phyloP scores from a whole-genome alignment of 2,113 vertebrate genomes.

The Xenopus tropicalis region UCB_Xtro_10.0 CM004447.2:143726001-143726500 shows the following conservation, averaged over 20 bases:
- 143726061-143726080: too few species aligned
- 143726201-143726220: slow-evolving; percentile 7
- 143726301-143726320: not conserved
- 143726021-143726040: too few species aligned
- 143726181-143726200: not conserved
- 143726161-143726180: not conserved
- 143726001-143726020: too few species aligned
- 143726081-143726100: too few species aligned
- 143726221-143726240: slow-evolving; percentile 3
- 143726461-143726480: not conserved
- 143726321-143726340: not conserved
- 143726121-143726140: too few species aligned
- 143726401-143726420: not conserved
- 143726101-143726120: too few species aligned
- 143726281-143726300: not conserved
- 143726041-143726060: too few species aligned
- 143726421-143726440: not conserved
- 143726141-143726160: too few species aligned
- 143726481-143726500: not conserved
- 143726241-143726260: not conserved
- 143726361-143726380: not conserved
- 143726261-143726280: not conserved
- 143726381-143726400: not conserved
- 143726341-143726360: slow-evolving; percentile 10
- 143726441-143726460: not conserved